phyloP scores from a whole-genome alignment of 2,797 vertebrate genomes.

The Poeciliopsis infans region DNA sequence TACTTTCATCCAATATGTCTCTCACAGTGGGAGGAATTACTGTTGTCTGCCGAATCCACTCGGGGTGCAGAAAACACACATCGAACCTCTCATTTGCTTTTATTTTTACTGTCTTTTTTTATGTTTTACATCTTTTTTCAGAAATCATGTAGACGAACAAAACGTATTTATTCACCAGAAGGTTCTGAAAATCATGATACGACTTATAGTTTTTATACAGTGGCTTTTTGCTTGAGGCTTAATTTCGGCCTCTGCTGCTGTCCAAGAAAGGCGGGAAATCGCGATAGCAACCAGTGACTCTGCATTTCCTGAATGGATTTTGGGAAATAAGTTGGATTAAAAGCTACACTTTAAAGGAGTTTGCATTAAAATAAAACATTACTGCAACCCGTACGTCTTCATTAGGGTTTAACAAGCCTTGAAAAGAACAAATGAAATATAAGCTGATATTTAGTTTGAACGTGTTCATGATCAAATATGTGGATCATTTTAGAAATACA shows the following conservation, averaged over 20 bases:
- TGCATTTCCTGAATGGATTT: background rate
- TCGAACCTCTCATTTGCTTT: background rate
- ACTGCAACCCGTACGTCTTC: background rate
- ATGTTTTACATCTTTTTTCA: background rate
- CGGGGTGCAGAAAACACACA: background rate
- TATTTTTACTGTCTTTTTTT: background rate
- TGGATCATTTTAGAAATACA: background rate
- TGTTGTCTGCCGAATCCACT: background rate
- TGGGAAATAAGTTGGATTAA: background rate
- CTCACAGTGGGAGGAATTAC: background rate
- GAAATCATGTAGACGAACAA: background rate
- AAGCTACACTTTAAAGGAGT: background rate
- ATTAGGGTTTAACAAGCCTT: background rate
- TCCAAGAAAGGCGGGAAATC: background rate
- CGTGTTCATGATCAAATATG: background rate
- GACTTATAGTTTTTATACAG: background rate
- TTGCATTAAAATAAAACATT: background rate
- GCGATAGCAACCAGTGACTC: background rate
- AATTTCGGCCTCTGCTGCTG: background rate
- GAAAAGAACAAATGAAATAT: background rate
- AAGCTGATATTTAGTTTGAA: background rate
- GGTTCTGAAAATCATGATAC: background rate
- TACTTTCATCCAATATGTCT: background rate
- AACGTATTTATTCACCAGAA: background rate
- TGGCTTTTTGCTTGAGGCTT: background rate